Evolutionary conservation across 1,140 invertebrate genomes (phyloP).

Genomic region (Drosophila miranda): DNA sequence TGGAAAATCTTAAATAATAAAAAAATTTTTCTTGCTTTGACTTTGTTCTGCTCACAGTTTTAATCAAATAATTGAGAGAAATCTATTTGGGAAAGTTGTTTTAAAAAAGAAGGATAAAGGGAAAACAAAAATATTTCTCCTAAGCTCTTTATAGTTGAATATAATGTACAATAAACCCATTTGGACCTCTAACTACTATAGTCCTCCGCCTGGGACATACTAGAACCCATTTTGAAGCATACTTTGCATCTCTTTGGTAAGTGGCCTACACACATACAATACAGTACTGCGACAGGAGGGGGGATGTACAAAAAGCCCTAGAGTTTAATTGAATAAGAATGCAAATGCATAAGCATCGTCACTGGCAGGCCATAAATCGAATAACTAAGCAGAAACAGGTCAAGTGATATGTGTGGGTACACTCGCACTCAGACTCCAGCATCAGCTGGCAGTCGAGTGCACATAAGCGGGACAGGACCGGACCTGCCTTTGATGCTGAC

Average conservation of each 20-base stretch:
- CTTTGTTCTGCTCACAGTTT: no score
- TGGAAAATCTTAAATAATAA: no score
- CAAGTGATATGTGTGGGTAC: conserved; percentile 48
- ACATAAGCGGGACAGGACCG: conserved; percentile 25
- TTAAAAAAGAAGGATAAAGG: no score
- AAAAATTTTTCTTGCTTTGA: no score
- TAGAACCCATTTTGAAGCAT: conserved; percentile 45
- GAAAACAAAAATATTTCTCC: no score
- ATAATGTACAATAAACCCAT: no score
- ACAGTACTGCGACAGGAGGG: no score
- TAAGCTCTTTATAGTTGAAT: no score
- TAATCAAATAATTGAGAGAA: no score
- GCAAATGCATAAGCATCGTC: conserved; percentile 51
- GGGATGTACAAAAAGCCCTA: conserved; percentile 14
- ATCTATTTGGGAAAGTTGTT: no score
- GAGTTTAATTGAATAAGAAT: conserved; percentile 64
- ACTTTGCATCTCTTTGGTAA: conserved; percentile 25
- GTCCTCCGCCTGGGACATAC: conserved; percentile 11
- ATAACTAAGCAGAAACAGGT: conserved; percentile 49
- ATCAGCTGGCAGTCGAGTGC: conserved; percentile 47
- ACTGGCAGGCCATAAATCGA: conserved; percentile 48
- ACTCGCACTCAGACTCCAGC: neutral
- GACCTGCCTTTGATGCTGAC: conserved; percentile 28
- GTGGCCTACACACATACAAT: conserved; percentile 6
- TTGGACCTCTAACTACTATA: no score